These are phyloP conservation scores for Junonia oenone DNA, from an alignment of 2,888 invertebrate species.

Conservation along the genomic window DNA sequence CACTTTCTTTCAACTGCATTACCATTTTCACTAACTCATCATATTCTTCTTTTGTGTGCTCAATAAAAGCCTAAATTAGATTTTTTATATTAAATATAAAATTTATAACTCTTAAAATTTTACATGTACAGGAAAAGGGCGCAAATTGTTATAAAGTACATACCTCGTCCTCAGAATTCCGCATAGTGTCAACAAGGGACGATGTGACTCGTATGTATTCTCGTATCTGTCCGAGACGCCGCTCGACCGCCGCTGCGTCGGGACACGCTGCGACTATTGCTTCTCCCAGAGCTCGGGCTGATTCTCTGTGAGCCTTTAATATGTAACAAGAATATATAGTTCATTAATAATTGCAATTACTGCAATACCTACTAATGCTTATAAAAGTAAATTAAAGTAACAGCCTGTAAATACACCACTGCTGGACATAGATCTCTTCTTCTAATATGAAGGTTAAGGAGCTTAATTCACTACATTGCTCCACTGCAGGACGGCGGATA, in stretches of 20 bases:
- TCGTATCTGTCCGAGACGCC: conserved; percentile 84
- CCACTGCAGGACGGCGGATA: too few relatives aligned
- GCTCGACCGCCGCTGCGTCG: conserved; percentile 84
- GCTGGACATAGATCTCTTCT: too few relatives aligned
- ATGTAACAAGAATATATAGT: background rate
- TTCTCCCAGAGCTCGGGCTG: conserved; percentile 65
- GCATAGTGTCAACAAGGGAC: conserved; percentile 84
- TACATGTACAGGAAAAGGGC: background rate
- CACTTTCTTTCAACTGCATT: conserved; percentile 84
- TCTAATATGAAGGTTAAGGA: too few relatives aligned
- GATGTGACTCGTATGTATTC: conserved; percentile 86
- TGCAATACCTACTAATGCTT: too few relatives aligned
- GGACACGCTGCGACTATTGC: conserved; percentile 76
- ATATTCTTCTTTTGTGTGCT: conserved; percentile 75
- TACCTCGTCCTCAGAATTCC: conserved; percentile 85
- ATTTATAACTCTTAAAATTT: background rate
- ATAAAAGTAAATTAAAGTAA: too few relatives aligned
- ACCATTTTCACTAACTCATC: conserved; percentile 83
- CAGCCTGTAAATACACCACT: too few relatives aligned
- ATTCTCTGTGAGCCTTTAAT: conserved; percentile 61
- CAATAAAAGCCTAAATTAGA: conserved; percentile 69
- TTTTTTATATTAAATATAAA: conserved; percentile 11
- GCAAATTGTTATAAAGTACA: conserved; percentile 16
- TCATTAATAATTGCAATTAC: too few relatives aligned
- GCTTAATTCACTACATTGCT: too few relatives aligned